Percentiles rank a stretch among this genome's conserved stretches.
These are phyloP conservation scores for Thaleichthys pacificus DNA, from an alignment of 2,797 vertebrate species.

Conservation along the genomic window DNA sequence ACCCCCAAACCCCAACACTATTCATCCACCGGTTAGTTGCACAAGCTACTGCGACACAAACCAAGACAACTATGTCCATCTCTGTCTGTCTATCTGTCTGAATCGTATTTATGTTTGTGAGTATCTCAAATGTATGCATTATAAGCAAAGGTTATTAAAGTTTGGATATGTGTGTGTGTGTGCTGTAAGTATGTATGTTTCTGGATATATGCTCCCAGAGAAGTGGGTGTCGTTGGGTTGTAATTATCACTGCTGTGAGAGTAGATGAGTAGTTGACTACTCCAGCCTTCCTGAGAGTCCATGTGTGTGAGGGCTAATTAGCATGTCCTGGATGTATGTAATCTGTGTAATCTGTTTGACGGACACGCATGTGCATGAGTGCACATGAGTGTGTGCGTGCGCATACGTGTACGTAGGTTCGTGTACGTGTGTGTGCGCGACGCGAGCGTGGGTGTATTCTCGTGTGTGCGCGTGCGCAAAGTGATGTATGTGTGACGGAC, in stretches of 20 bases:
- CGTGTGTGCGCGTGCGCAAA: background rate
- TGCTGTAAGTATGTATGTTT: constrained; percentile 5
- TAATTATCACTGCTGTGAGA: background rate
- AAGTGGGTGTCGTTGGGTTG: background rate
- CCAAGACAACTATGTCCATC: no score
- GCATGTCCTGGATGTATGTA: background rate
- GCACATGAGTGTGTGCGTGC: no score
- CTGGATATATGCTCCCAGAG: background rate
- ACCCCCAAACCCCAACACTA: no score
- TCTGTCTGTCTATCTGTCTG: no score
- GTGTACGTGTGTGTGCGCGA: no score
- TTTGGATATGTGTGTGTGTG: background rate
- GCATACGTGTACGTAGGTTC: no score
- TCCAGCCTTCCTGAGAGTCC: background rate
- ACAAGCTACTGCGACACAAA: no score
- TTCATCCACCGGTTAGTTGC: no score
- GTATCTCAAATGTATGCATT: no score
- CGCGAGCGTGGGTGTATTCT: no score
- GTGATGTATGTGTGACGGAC: background rate
- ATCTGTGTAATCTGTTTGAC: background rate
- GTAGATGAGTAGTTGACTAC: background rate
- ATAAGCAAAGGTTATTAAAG: no score
- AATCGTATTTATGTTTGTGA: no score
- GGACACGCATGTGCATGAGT: background rate
- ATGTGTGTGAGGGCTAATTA: background rate